Evolutionary conservation across 2,888 invertebrate genomes (phyloP).

Genomic region (Thecocarcelia acutangulata): DNA sequence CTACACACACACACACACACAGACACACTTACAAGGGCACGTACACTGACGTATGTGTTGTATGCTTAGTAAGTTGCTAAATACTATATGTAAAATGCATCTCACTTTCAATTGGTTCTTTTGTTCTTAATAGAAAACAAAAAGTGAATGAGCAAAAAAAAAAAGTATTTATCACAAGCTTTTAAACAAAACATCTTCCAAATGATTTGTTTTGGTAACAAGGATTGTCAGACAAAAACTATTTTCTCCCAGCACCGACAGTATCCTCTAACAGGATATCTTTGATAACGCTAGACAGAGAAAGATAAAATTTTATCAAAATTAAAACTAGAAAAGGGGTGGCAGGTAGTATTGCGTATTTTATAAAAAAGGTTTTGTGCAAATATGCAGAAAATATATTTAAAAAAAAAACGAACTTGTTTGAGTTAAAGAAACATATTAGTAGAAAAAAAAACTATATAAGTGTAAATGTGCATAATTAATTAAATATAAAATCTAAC

Average conservation of each 20-base stretch:
- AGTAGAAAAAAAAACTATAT: constrained; percentile 55
- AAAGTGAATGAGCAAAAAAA: neutral
- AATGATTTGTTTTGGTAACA: constrained; percentile 65
- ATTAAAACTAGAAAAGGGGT: neutral
- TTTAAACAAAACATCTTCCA: constrained; percentile 64
- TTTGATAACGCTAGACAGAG: constrained; percentile 29
- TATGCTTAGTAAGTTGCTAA: constrained; percentile 9
- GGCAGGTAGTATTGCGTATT: constrained; percentile 46
- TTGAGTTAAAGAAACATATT: constrained; percentile 29
- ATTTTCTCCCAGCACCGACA: neutral
- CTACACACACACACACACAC: neutral
- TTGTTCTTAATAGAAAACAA: constrained; percentile 43
- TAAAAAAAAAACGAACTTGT: constrained; percentile 7
- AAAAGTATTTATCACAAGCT: constrained; percentile 55
- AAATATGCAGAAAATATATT: constrained; percentile 57
- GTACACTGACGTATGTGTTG: neutral
- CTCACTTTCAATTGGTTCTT: constrained; percentile 60
- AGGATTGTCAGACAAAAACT: constrained; percentile 39
- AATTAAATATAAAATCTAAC: constrained; percentile 78
- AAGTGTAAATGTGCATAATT: constrained; percentile 75
- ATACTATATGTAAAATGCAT: constrained; percentile 54
- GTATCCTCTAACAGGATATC: constrained; percentile 66
- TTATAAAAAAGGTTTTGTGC: constrained; percentile 52
- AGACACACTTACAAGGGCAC: neutral
- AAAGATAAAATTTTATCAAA: constrained; percentile 31